These are phyloP conservation scores for Gambusia affinis DNA, from an alignment of 2,113 vertebrate genomes.

Conservation along the genomic window DNA sequence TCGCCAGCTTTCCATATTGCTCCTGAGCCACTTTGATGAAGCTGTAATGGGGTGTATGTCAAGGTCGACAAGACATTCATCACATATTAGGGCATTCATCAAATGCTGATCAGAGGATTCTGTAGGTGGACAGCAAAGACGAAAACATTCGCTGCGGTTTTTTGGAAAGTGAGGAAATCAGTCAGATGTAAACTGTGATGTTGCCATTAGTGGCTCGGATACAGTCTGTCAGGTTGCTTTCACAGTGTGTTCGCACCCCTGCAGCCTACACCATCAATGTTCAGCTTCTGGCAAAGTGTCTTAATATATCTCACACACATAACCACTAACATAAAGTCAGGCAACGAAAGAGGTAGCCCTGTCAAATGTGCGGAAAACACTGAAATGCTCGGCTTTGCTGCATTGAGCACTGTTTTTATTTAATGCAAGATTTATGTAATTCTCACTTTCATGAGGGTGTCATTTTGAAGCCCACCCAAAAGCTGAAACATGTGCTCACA, in stretches of 20 bases:
- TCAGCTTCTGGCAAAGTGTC: conserved; percentile 21
- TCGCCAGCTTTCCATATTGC: conserved; percentile 87
- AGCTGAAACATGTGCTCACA: neutral
- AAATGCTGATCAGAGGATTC: neutral
- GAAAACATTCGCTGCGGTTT: neutral
- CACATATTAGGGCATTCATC: conserved; percentile 1
- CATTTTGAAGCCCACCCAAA: neutral
- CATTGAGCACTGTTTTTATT: neutral
- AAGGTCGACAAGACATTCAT: conserved; percentile 73
- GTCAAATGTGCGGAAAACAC: neutral
- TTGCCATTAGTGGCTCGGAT: conserved; percentile 18
- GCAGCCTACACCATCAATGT: conserved; percentile 29
- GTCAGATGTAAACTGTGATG: conserved; percentile 14
- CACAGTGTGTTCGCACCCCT: conserved; percentile 17
- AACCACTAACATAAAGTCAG: conserved; percentile 3
- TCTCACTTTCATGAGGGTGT: neutral
- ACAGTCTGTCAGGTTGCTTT: conserved; percentile 22
- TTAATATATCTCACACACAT: conserved; percentile 3
- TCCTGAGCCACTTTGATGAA: conserved; percentile 87
- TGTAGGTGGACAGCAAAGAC: neutral
- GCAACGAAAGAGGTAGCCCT: neutral
- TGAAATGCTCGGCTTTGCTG: neutral
- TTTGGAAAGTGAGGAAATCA: conserved; percentile 12
- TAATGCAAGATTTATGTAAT: neutral
- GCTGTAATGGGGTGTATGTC: conserved; percentile 82